These are phyloP conservation scores for Syritta pipiens DNA, from an alignment of 2,888 invertebrate genomes.

Conservation along the genomic window DNA sequence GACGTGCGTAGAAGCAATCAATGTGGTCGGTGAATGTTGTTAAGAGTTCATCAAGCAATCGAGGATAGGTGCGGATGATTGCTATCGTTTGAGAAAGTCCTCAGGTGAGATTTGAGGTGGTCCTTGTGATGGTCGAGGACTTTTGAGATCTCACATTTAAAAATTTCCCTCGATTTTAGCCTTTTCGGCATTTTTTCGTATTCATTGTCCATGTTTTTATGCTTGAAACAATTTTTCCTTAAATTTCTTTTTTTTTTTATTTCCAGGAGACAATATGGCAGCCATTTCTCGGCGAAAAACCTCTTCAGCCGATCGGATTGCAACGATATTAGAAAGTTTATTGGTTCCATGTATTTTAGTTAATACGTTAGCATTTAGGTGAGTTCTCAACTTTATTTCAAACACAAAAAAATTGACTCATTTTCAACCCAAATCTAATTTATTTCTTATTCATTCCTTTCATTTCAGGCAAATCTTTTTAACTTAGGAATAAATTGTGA, in stretches of 20 bases:
- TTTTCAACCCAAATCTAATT: neutral
- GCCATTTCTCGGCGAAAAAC: constrained; percentile 91
- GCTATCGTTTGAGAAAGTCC: no score
- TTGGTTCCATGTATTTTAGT: constrained; percentile 78
- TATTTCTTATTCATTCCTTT: neutral
- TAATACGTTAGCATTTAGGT: constrained; percentile 78
- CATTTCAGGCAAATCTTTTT: constrained; percentile 60
- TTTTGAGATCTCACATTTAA: no score
- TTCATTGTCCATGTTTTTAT: no score
- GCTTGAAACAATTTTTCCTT: neutral
- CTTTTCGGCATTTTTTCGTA: no score
- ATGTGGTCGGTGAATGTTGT: no score
- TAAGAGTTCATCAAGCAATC: neutral
- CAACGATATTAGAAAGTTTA: constrained; percentile 79
- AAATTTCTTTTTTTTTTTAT: constrained; percentile 37
- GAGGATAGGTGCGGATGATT: no score
- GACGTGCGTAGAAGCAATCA: no score
- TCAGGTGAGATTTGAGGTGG: no score
- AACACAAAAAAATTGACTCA: neutral
- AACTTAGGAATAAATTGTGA: constrained; percentile 65
- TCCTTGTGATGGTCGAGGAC: no score
- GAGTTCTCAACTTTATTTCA: constrained; percentile 67
- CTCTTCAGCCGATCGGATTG: constrained; percentile 79
- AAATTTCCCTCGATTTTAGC: no score
- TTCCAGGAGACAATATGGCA: constrained; percentile 93